phyloP scores from a whole-genome alignment of 1,140 invertebrate species.

The Whitmania pigra region DNA sequence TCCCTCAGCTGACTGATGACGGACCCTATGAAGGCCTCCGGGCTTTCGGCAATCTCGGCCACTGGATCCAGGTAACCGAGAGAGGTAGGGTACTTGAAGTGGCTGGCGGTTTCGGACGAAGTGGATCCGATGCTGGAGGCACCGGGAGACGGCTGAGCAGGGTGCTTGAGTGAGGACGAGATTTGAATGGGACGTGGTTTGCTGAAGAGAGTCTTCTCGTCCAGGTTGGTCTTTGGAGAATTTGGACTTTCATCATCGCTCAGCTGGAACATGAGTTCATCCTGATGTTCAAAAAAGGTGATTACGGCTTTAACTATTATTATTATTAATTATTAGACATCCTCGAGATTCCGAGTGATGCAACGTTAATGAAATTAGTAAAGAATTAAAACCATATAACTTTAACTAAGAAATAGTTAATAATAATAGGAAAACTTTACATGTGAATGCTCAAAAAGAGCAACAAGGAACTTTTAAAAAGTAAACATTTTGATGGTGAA shows the following conservation, averaged over 20 bases:
- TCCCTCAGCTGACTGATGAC: slow-evolving; percentile 9
- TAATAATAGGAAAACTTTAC: too few relatives aligned
- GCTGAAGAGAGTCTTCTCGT: not conserved
- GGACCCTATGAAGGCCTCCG: slow-evolving; percentile 1
- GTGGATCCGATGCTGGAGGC: not conserved
- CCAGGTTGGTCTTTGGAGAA: not conserved
- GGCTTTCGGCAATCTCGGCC: not conserved
- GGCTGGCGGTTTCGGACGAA: not conserved
- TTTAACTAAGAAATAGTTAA: too few relatives aligned
- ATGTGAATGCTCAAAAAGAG: too few relatives aligned
- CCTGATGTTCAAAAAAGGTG: not conserved
- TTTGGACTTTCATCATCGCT: not conserved
- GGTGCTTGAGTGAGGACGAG: not conserved
- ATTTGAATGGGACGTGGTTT: slow-evolving; percentile 2
- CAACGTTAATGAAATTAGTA: too few relatives aligned
- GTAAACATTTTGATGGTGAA: too few relatives aligned
- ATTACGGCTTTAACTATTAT: too few relatives aligned
- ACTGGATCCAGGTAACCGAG: not conserved
- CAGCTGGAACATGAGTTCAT: slow-evolving; percentile 8
- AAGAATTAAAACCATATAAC: too few relatives aligned
- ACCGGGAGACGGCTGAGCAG: not conserved
- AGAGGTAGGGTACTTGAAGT: not conserved
- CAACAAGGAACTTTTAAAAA: too few relatives aligned
- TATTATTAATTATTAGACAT: too few relatives aligned
- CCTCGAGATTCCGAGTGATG: too few relatives aligned